phyloP scores from a whole-genome alignment of 2,888 invertebrate genomes.

The Serrognathus titanus region DNA sequence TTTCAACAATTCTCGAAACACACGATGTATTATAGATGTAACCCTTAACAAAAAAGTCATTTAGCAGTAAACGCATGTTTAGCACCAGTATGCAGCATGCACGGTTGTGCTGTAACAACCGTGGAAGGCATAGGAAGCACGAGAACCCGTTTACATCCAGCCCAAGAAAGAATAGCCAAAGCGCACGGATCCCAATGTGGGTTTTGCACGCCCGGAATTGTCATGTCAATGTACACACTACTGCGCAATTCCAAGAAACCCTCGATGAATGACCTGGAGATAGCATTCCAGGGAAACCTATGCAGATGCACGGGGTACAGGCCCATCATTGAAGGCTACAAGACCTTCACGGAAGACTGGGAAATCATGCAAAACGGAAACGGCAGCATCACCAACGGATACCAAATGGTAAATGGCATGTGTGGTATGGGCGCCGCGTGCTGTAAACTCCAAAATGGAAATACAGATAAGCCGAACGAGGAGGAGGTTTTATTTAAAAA shows the following conservation, averaged over 20 bases:
- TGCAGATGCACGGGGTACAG: slow-evolving; percentile 94
- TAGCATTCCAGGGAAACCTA: slow-evolving; percentile 77
- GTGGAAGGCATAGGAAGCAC: slow-evolving; percentile 90
- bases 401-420: slow-evolving; percentile 21
- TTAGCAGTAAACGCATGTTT: slow-evolving; percentile 86
- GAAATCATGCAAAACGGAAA: slow-evolving; percentile 44
- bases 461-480: slow-evolving; percentile 22
- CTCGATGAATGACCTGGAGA: slow-evolving; percentile 71
- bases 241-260: slow-evolving; percentile 71
- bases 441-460: slow-evolving; percentile 48
- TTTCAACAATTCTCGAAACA: too few species aligned
- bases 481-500: slow-evolving; percentile 56
- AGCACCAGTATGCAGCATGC: slow-evolving; percentile 80
- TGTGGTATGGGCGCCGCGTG: slow-evolving; percentile 67
- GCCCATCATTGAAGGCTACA: slow-evolving; percentile 87
- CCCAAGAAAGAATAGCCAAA: slow-evolving; percentile 83
- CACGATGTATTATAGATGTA: too few species aligned
- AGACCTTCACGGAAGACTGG: slow-evolving; percentile 77
- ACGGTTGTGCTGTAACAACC: slow-evolving; percentile 86
- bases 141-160: slow-evolving; percentile 73
- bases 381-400: slow-evolving; percentile 13
- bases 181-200: slow-evolving; percentile 94
- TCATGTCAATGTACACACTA: slow-evolving; percentile 95
- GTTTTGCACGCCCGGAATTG: slow-evolving; percentile 79
- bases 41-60: slow-evolving; percentile 55